Evolutionary conservation across 2,797 vertebrate species (phyloP), one percentile per base, ranked within the genome.

Genomic region (Fratercula arctica): DNA sequence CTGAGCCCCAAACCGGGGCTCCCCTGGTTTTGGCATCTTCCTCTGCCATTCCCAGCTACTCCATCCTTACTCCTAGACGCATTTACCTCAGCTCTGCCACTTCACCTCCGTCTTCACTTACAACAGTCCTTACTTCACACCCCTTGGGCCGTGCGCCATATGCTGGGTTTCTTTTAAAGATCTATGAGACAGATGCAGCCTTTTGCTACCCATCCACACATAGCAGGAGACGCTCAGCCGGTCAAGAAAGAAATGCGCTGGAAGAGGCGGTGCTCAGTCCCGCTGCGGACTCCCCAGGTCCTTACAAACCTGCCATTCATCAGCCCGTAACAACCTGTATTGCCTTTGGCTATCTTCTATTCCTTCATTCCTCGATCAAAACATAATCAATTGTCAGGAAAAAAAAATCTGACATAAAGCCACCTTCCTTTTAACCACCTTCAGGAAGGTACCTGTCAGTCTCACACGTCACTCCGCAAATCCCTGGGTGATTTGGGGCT

Each of bases 321-420:
- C 26, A 4, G 56, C 3, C 28, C 51, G 11, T n/a, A 72, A 39
- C 29, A 39, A 1, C 67, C 78, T 39, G n/a, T 0, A 23, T 5
- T 54, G 94, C 91, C 96, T 70, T 15, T 23, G 68, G 91, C 75
- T 63, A 23, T 8, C 59, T 50, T 17, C 3, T 13, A 59, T 21
- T 56, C 69, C 84, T 90, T 83, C 81, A 64, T 67, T 69, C 46
- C 68, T 69, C 7, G 54, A 94, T 87, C 90, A 83, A 45, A 94
- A 73, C 48, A 23, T 15, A 39, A 89, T 59, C 78, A 87, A 45
- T 7, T 2, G 33, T 19, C 0, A 0, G 46, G 13, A 41, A 10
- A 15, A 26, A 33, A 64, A 76, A 5, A 19, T 3, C 77, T 26
- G 48, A 70, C 18, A 29, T 39, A 66, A 68, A 43, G 15, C 18